These are phyloP conservation scores for Galagoides demidoff DNA, from an alignment of 2,797 vertebrate genomes.

Conservation along the genomic window DNA sequence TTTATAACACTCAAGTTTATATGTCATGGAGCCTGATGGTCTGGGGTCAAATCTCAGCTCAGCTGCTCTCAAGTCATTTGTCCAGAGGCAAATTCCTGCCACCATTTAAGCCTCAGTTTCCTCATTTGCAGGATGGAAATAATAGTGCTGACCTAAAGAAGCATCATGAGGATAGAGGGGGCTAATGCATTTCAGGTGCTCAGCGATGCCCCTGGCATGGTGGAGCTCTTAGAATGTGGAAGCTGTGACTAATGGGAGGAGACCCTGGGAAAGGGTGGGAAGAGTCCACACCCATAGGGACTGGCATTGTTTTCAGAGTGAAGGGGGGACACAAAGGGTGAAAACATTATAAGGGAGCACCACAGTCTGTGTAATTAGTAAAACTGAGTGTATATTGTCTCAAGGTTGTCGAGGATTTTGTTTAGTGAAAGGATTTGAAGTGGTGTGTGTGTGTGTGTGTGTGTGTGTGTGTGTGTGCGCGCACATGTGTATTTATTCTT, in stretches of 20 bases:
- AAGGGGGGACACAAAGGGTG: neutral
- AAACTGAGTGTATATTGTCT: neutral
- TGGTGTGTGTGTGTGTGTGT: neutral
- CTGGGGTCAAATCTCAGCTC: neutral
- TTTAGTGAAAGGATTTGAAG: slow-evolving; percentile 16
- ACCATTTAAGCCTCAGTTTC: neutral
- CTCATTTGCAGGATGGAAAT: neutral
- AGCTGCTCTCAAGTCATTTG: neutral
- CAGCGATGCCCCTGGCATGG: no score
- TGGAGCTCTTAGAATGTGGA: neutral
- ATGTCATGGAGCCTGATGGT: accelerated
- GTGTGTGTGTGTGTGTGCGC: neutral
- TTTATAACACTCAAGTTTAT: accelerated
- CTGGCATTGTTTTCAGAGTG: neutral
- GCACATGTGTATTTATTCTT: neutral
- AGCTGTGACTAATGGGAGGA: neutral
- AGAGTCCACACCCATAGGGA: neutral
- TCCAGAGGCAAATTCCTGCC: neutral
- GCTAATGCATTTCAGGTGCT: neutral
- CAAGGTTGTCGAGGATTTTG: neutral
- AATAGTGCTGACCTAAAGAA: neutral
- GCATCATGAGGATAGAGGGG: neutral
- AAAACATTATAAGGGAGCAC: neutral
- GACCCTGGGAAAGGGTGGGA: neutral
- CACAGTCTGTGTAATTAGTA: neutral